These are phyloP conservation scores for Trachymyrmex septentrionalis DNA, from an alignment of 1,140 invertebrate genomes.

Conservation along the genomic window DNA sequence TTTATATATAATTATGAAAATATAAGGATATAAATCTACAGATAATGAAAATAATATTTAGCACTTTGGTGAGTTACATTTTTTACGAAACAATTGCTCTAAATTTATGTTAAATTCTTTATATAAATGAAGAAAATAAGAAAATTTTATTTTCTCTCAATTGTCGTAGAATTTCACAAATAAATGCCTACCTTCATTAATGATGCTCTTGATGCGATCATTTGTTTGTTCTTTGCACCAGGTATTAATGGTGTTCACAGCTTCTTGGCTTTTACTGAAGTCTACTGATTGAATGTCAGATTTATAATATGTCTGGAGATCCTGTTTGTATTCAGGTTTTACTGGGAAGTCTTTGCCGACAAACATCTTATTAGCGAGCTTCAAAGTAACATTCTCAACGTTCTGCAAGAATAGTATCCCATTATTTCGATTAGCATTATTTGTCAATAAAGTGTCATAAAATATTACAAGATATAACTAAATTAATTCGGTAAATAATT, in stretches of 20 bases:
- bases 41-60: neutral
- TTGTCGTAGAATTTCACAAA: neutral
- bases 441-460: constrained; percentile 9
- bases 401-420: constrained; percentile 69
- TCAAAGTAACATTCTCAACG: constrained; percentile 77
- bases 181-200: constrained; percentile 81
- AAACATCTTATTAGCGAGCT: constrained; percentile 82
- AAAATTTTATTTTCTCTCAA: neutral
- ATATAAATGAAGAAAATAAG: neutral
- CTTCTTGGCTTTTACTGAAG: constrained; percentile 77
- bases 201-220: constrained; percentile 87
- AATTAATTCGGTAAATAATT: neutral
- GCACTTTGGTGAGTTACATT: neutral
- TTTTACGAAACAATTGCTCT: neutral
- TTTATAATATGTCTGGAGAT: constrained; percentile 70
- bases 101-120: neutral
- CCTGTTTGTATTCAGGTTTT: constrained; percentile 70
- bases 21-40: neutral
- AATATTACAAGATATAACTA: neutral
- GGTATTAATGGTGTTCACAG: constrained; percentile 86
- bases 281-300: constrained; percentile 78
- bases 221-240: constrained; percentile 88
- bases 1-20: neutral
- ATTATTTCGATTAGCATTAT: neutral
- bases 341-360: constrained; percentile 55